These are phyloP conservation scores for Enteromius unitaeniatus DNA, from an alignment of 2,797 vertebrate species.

Conservation along the genomic window DNA sequence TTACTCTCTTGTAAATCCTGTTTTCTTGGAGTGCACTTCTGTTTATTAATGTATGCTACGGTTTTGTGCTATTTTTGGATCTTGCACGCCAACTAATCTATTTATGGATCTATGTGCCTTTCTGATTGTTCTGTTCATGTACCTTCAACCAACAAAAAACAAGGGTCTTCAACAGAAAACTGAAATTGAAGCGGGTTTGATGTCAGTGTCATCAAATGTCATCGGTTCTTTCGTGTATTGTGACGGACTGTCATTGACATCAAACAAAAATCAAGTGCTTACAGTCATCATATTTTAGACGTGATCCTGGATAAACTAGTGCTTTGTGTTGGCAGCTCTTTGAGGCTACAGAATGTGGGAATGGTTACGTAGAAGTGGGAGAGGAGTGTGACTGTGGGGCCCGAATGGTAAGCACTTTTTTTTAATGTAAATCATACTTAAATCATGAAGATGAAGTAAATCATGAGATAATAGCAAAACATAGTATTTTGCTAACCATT, in stretches of 20 bases:
- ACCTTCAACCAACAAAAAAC: neutral
- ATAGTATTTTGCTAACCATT: neutral
- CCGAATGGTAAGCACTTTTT: slow-evolving; percentile 77
- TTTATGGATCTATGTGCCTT: slow-evolving; percentile 3
- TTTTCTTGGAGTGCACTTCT: neutral
- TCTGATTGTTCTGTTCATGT: slow-evolving; percentile 24
- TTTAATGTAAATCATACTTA: neutral
- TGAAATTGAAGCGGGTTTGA: slow-evolving; percentile 12
- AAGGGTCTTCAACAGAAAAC: slow-evolving; percentile 6
- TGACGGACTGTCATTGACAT: neutral
- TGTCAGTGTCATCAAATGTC: slow-evolving; percentile 17
- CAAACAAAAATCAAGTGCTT: slow-evolving; percentile 27
- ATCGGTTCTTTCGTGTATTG: neutral
- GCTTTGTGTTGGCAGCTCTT: slow-evolving; percentile 78
- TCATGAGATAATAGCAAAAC: neutral
- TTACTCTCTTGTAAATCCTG: neutral
- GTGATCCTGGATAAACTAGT: neutral
- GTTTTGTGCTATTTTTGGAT: slow-evolving; percentile 31
- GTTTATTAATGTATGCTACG: slow-evolving; percentile 10
- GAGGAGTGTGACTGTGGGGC: slow-evolving; percentile 88
- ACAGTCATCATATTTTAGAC: neutral
- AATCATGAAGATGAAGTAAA: too few species aligned
- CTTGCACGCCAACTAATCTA: slow-evolving; percentile 10
- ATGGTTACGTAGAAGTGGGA: slow-evolving; percentile 86
- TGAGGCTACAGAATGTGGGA: slow-evolving; percentile 86